A percentile compares a stretch with the other conserved stretches of the same genome.
Conservation (phyloP, 2,113 vertebrate genomes). For the Chascanopsetta lugubris region DNA sequence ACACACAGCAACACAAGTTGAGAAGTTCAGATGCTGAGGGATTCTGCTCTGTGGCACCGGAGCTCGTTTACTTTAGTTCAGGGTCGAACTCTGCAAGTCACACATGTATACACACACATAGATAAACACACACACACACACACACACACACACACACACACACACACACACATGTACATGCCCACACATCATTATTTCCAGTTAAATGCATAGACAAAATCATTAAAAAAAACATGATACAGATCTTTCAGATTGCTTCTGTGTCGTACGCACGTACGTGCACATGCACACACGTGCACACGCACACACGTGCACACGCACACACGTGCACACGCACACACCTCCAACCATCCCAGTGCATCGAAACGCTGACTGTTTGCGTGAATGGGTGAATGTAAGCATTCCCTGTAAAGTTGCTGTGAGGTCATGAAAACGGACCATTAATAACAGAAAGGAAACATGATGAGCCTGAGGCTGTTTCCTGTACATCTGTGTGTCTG, state of each 20-base stretch:
- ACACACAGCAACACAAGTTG: not conserved
- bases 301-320: too few species aligned
- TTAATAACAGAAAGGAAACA: not conserved
- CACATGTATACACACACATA: not conserved
- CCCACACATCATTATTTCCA: too few species aligned
- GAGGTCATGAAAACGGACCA: not conserved
- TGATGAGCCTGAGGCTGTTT: not conserved
- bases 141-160: not conserved
- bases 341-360: too few species aligned
- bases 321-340: conserved; percentile 22
- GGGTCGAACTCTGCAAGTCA: not conserved
- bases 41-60: not conserved
- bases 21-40: conserved; percentile 5
- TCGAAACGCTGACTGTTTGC: too few species aligned
- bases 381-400: too few species aligned
- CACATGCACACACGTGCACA: too few species aligned
- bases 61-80: not conserved
- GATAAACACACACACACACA: too few species aligned
- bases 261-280: too few species aligned
- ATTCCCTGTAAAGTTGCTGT: too few species aligned
- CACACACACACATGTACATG: not conserved
- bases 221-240: not conserved
- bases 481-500: not conserved
- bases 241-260: not conserved
- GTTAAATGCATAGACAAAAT: not conserved